These are phyloP conservation scores for Cettia cetti DNA, from an alignment of 2,113 vertebrate genomes.

Conservation along the genomic window DNA sequence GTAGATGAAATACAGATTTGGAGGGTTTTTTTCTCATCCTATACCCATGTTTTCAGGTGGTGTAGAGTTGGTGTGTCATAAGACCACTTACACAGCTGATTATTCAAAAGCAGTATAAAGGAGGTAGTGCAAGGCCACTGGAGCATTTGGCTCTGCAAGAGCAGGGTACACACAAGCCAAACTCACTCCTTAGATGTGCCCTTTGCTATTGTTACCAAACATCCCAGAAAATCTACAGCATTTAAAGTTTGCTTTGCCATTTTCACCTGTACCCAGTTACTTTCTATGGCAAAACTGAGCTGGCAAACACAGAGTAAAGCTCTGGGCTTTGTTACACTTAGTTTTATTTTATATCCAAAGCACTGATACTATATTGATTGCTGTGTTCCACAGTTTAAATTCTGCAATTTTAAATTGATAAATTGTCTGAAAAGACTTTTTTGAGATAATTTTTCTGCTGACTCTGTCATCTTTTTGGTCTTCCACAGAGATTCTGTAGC, in stretches of 20 bases:
- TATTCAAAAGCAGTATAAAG: accelerated
- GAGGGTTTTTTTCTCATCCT: not conserved
- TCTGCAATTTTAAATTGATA: not conserved
- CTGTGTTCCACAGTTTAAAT: not conserved
- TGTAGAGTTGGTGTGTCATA: not conserved
- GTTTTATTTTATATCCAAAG: not conserved
- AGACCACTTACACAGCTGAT: not conserved
- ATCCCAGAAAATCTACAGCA: not conserved
- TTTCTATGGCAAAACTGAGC: accelerated
- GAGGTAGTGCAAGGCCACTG: not conserved
- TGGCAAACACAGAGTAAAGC: not conserved
- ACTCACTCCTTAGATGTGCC: not conserved
- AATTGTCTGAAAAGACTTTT: not conserved
- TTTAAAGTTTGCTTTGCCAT: not conserved
- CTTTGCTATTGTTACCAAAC: not conserved
- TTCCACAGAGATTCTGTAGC: not conserved
- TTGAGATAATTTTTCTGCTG: not conserved
- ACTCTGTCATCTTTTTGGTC: not conserved
- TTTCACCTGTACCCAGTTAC: not conserved
- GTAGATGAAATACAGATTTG: not conserved
- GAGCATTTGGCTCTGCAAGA: accelerated
- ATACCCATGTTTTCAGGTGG: not conserved
- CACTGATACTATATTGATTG: not conserved
- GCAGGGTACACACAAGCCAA: not conserved
- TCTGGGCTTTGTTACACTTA: not conserved